Base-by-base conservation (phyloP, 1,140 invertebrate species). In the Steinernema khuongi region DNA sequence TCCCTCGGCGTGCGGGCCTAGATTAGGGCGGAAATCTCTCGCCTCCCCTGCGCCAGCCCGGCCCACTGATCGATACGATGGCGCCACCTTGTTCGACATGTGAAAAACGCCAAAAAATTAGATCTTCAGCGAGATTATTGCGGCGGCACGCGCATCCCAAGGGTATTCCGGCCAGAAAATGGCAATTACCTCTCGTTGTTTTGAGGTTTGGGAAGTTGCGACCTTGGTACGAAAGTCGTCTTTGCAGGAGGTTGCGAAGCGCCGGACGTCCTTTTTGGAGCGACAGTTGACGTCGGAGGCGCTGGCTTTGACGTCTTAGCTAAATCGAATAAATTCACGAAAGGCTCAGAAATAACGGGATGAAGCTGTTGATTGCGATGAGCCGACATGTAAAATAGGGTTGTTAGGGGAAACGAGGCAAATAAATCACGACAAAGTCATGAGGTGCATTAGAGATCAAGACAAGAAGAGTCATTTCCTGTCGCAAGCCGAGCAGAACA, bases 1-100 rank as follows among this genome's bases (percentile, higher is more conserved):
- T 11, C 11, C n/a, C n/a, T 7, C 50, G 50, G 50, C 50, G 11
- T 22, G 11, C 50, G 50, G 50, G 50, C 50, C 19, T 60, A 60
- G 50, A 60, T 60, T 60, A 60, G 50, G 50, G 50, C 50, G 50
- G 50, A 60, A 60, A 60, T 60, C 50, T 60, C 19, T 60, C 26
- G 11, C 50, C 7, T 60, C 19, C 14, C 4, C 7, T 2, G 11
- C 26, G 11, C 50, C 7, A n/a, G 4, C 14, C 4, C 7, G 11
- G 11, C 22, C 19, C 50, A 14, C 2, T 60, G 50, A 60, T 60
- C 50, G 50, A 60, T 60, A 60, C 14, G 50, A 60, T 17, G 50
- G 19, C 50, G 50, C 50, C 50, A 60, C 50, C 50, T 60, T 60
- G 50, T 60, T 60, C 50, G 50, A 22, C 19, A 22, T 22, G 50